A percentile compares a stretch with the other conserved stretches of the same genome.
phyloP scores from a whole-genome alignment of 2,797 vertebrate species.

The Phyllotis vaccarum region DNA sequence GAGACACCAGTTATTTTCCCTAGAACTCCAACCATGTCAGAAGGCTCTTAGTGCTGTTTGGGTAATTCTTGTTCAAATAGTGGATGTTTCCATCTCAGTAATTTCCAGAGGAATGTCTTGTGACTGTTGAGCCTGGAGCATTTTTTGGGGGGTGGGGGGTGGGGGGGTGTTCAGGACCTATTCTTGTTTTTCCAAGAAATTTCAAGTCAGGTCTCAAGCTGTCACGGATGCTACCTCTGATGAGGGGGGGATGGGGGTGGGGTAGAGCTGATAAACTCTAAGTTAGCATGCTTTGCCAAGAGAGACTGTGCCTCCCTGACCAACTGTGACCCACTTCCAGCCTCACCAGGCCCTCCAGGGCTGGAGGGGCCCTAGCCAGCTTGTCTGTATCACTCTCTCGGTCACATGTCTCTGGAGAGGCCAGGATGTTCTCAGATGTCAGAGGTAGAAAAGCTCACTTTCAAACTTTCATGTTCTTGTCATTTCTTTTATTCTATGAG shows the following conservation, averaged over 20 bases:
- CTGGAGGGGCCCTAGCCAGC: not conserved
- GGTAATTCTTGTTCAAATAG: not conserved
- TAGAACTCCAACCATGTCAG: not conserved
- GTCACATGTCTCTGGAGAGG: slow-evolving; percentile 62
- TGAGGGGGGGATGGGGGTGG: not conserved
- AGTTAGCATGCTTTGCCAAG: not conserved
- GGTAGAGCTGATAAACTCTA: not conserved
- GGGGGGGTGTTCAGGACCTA: not conserved
- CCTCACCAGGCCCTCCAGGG: not conserved
- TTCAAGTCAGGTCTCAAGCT: not conserved
- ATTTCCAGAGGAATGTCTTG: not conserved
- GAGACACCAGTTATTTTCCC: not conserved
- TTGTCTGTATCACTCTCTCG: not conserved
- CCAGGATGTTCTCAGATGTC: slow-evolving; percentile 56
- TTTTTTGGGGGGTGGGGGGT: not conserved
- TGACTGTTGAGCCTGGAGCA: not conserved
- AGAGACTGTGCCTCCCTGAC: not conserved
- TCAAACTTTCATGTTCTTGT: slow-evolving; percentile 62
- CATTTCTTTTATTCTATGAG: slow-evolving; percentile 67
- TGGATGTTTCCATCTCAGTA: not conserved
- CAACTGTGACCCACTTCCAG: slow-evolving; percentile 33
- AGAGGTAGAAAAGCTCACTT: not conserved
- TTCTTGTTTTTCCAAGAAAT: not conserved
- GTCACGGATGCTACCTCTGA: not conserved
- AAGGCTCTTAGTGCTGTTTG: not conserved